Evolutionary conservation across 2,797 vertebrate genomes (phyloP).

Genomic region (Melanotaenia pygmaea): DNA sequence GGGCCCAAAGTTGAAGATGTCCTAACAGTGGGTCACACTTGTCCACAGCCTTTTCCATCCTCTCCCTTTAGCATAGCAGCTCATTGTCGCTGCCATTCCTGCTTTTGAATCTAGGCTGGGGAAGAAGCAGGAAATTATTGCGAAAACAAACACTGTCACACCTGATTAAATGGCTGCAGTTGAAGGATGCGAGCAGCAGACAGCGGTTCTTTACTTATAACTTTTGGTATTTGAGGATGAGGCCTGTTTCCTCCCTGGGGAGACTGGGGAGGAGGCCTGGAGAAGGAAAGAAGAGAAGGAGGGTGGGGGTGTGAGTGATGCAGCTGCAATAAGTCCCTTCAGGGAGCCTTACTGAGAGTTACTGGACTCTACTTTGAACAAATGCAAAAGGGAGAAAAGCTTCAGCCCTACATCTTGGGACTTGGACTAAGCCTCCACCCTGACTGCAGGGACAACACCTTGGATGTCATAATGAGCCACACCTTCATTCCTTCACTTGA

Average conservation of each 20-base stretch:
- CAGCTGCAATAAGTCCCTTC: conserved; percentile 62
- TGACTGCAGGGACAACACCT: conserved; percentile 70
- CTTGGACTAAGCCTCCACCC: conserved; percentile 67
- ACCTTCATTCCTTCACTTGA: conserved; percentile 42
- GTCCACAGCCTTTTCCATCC: conserved; percentile 3
- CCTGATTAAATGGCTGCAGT: conserved; percentile 46
- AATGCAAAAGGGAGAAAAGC: conserved; percentile 30
- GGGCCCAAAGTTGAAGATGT: neutral
- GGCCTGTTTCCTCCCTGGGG: conserved; percentile 51
- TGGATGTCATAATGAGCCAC: conserved; percentile 55
- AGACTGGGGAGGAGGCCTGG: conserved; percentile 36
- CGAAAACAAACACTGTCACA: conserved; percentile 59
- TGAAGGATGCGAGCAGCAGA: conserved; percentile 31
- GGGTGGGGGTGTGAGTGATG: conserved; percentile 8
- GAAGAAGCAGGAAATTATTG: conserved; percentile 19
- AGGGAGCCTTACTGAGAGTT: conserved; percentile 33
- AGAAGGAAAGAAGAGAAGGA: neutral
- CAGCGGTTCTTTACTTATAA: conserved; percentile 31
- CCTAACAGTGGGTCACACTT: conserved; percentile 7
- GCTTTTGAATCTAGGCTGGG: conserved; percentile 27
- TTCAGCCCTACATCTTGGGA: conserved; percentile 44
- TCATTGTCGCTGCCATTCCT: conserved; percentile 26
- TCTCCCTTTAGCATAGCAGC: conserved; percentile 12
- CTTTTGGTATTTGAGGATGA: conserved; percentile 52
- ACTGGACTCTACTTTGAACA: conserved; percentile 44